Percentiles rank a stretch among this genome's conserved stretches.
Evolutionary conservation across 1,140 invertebrate genomes (phyloP).

Genomic region (Ectropis grisescens): DNA sequence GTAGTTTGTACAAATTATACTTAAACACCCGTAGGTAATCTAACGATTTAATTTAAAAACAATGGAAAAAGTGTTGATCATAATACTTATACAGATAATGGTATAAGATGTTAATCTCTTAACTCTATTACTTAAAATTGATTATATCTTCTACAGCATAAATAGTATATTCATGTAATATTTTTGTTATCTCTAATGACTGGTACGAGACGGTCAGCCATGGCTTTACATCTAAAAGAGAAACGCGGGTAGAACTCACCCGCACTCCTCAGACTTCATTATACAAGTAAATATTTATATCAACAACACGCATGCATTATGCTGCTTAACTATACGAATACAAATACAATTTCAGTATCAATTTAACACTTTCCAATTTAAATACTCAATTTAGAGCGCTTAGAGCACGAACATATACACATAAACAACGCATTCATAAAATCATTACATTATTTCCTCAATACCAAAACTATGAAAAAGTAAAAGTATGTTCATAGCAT

Average conservation of each 20-base stretch:
- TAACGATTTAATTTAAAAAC: constrained; percentile 55
- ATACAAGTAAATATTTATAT: too few relatives aligned
- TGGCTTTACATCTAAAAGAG: constrained; percentile 32
- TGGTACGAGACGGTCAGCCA: constrained; percentile 55
- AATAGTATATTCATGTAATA: constrained; percentile 46
- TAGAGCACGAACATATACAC: constrained; percentile 39
- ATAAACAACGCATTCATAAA: constrained; percentile 12
- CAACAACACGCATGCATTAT: constrained; percentile 47
- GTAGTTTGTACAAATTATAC: constrained; percentile 63
- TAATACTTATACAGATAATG: constrained; percentile 63
- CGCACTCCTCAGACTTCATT: too few relatives aligned
- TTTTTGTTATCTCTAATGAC: constrained; percentile 44
- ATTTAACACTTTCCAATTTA: constrained; percentile 49
- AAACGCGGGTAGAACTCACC: too few relatives aligned
- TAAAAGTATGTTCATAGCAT: constrained; percentile 32
- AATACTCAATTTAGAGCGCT: constrained; percentile 58
- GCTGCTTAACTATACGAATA: too few relatives aligned
- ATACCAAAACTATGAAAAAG: constrained; percentile 29
- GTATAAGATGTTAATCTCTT: constrained; percentile 63
- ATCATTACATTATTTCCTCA: constrained; percentile 38
- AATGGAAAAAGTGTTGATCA: constrained; percentile 65
- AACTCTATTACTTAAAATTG: constrained; percentile 41
- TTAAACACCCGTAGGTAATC: constrained; percentile 43
- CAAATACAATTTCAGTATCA: too few relatives aligned
- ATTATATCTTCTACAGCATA: constrained; percentile 44